These are phyloP conservation scores for Hapalemur alaotrensis DNA, from an alignment of 2,797 vertebrate genomes.

Conservation along the genomic window DNA sequence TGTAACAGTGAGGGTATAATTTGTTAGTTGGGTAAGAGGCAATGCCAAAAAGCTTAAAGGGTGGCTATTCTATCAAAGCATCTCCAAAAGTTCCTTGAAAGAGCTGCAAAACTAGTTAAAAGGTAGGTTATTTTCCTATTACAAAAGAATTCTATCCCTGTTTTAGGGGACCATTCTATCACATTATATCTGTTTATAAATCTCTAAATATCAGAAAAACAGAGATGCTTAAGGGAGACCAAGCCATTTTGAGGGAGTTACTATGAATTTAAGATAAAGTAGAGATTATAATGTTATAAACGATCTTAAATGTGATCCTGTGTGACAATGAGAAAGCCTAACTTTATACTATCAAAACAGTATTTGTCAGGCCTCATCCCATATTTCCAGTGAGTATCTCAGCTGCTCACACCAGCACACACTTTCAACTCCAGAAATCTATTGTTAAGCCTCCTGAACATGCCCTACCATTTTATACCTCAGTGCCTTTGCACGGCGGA, in stretches of 20 bases:
- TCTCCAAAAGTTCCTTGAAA: neutral
- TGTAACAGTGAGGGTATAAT: neutral
- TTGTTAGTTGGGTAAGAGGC: neutral
- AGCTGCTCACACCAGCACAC: neutral
- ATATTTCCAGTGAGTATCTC: neutral
- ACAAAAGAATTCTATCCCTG: neutral
- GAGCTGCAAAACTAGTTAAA: neutral
- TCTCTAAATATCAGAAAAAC: neutral
- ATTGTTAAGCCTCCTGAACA: neutral
- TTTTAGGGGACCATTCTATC: neutral
- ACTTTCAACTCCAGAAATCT: neutral
- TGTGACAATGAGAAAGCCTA: neutral
- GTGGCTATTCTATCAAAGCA: neutral
- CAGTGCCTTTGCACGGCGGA: neutral
- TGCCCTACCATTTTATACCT: neutral
- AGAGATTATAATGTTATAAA: neutral
- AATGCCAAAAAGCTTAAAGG: too few species aligned
- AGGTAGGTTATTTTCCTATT: neutral
- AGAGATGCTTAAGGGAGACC: neutral
- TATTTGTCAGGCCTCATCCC: neutral
- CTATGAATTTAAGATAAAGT: slow-evolving; percentile 33
- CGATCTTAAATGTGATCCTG: neutral
- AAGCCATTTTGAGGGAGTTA: neutral
- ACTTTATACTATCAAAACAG: neutral
- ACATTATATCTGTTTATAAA: neutral